phyloP scores from a whole-genome alignment of 35 echinoderm and acorn worm genomes.

The Heliocidaris erythrogramma region DNA sequence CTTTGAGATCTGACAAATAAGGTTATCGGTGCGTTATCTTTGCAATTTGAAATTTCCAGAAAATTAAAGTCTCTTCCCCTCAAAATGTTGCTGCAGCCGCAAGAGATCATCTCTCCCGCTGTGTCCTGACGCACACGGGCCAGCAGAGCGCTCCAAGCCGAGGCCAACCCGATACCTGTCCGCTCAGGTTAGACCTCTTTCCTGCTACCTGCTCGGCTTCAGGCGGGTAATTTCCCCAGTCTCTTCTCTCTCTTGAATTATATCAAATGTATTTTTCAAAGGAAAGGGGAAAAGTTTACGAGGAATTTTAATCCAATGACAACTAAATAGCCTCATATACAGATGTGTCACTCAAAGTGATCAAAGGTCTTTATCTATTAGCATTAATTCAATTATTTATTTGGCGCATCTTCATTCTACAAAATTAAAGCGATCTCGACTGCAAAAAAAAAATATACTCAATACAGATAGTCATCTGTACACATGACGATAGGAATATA shows the following conservation, averaged over 20 bases:
- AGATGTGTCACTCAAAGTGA: not conserved
- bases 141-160: not conserved
- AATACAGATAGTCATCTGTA: too few relatives aligned
- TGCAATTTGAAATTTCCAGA: slow-evolving; percentile 17
- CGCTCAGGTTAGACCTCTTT: not conserved
- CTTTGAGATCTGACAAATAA: slow-evolving; percentile 17
- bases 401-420: too few relatives aligned
- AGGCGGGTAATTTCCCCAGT: not conserved
- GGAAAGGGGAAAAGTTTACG: not conserved
- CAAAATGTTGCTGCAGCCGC: not conserved
- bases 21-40: slow-evolving; percentile 14
- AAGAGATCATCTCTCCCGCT: slow-evolving; percentile 1
- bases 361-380: not conserved
- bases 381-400: not conserved
- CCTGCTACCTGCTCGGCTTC: not conserved
- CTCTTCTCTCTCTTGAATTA: not conserved
- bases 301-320: not conserved
- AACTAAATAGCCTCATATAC: not conserved
- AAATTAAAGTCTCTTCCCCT: slow-evolving; percentile 1
- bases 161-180: not conserved
- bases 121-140: not conserved
- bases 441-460: too few relatives aligned
- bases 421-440: too few relatives aligned
- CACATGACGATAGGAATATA: too few relatives aligned
- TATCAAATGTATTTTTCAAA: not conserved